Evolutionary conservation across 2,888 invertebrate species (phyloP), one percentile per base, ranked within the genome.

Genomic region (Erpobdella octoculata): DNA sequence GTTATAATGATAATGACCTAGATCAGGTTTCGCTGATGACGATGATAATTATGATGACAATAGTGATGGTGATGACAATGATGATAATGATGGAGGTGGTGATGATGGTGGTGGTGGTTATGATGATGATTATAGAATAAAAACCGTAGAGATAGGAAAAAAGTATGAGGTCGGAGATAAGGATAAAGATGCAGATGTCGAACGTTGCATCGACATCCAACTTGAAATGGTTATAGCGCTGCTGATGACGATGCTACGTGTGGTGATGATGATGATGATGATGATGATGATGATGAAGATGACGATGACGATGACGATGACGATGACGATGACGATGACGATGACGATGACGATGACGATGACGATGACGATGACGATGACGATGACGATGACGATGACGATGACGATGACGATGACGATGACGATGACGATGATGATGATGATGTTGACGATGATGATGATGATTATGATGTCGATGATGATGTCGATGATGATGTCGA

Each of bases 351-450:
- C 25, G 25, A 65, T 65, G 35, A 59, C 21, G 18, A 62, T 64
- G 71, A 38, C 18, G 41, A 31, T 38, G 41, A 71, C n/a, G 38
- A 58, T 37, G 61, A 61, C n/a, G 5, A 25, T 68, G 68, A 68
- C n/a, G 68, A 46, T 68, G 3, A 18, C 36, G 2, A 65, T 65
- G 25, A 33, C 25, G 25, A 65, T 65, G 35, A 59, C 21, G 18
- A 62, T 64, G 71, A 38, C 18, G 41, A 31, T 38, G 41, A 71
- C n/a, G 38, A 58, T 37, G 61, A 61, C n/a, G 5, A 25, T 68
- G 68, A 68, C n/a, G 68, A 46, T 68, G 68, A 46, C 21, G 68
- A 25, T 48, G 68, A 68, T 68, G 68, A 46, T 46, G 31, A 68
- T 68, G 46, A 46, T 62, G 62, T 33, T 2, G 33, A 62, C 35